Conservation (phyloP, 2,888 invertebrate species). For the Lasioglossum marginatum region DNA sequence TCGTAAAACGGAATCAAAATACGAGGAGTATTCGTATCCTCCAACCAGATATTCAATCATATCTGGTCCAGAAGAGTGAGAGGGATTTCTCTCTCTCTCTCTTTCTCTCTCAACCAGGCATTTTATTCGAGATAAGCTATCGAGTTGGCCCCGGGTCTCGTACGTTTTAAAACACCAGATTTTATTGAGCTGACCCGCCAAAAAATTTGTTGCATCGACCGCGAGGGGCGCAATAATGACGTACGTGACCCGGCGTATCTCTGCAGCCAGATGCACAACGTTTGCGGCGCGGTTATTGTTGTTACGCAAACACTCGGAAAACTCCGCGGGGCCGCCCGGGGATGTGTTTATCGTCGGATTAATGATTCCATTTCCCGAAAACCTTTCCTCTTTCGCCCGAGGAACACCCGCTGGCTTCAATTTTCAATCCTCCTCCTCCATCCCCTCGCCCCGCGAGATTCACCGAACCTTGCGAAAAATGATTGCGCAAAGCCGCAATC, state of each 20-base stretch:
- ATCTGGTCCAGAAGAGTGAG: constrained; percentile 14
- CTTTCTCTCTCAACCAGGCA: constrained; percentile 15
- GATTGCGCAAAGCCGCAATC: not conserved
- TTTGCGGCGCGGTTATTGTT: constrained; percentile 68
- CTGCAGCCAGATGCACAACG: constrained; percentile 69
- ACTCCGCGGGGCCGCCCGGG: constrained; percentile 48
- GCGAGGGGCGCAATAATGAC: constrained; percentile 61
- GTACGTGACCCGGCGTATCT: constrained; percentile 69
- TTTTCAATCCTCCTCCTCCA: not conserved
- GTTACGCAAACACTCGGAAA: constrained; percentile 67
- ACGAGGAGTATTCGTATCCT: constrained; percentile 40
- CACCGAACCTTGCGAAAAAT: not conserved
- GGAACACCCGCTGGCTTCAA: not conserved
- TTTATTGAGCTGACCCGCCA: constrained; percentile 60
- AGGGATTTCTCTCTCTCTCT: not conserved
- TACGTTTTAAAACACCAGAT: constrained; percentile 55
- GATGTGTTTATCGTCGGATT: constrained; percentile 72
- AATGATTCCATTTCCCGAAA: constrained; percentile 64
- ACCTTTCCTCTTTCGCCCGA: constrained; percentile 55
- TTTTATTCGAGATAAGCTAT: constrained; percentile 66
- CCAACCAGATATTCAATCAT: constrained; percentile 59
- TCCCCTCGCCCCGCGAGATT: not conserved
- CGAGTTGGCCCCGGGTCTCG: constrained; percentile 36
- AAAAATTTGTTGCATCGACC: constrained; percentile 62
- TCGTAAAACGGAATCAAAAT: constrained; percentile 56